Evolutionary conservation across 2,888 invertebrate species (phyloP).

Genomic region (Dryocosmus kuriphilus): DNA sequence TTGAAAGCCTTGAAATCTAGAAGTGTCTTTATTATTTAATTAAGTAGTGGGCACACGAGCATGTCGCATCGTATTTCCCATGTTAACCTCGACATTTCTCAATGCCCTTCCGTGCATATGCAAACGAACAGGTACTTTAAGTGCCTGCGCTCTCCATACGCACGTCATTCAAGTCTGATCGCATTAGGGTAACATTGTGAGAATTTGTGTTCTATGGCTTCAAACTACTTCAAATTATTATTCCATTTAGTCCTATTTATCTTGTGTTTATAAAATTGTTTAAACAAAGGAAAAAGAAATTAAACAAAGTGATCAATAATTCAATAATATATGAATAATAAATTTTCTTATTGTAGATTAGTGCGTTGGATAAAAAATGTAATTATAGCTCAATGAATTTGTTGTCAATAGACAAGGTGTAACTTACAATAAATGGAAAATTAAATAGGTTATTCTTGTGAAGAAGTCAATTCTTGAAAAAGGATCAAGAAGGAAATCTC

Average conservation of each 20-base stretch:
- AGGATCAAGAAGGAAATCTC: too few species aligned
- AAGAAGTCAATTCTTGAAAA: too few species aligned
- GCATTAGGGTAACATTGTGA: neutral
- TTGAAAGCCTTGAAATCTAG: neutral
- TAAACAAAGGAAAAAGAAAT: neutral
- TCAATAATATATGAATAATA: too few species aligned
- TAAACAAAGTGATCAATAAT: too few species aligned
- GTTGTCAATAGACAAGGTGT: too few species aligned
- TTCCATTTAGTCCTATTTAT: neutral
- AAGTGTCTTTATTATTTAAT: neutral
- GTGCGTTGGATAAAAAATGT: too few species aligned
- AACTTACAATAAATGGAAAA: too few species aligned
- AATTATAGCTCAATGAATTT: too few species aligned
- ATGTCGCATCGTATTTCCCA: conserved; percentile 4
- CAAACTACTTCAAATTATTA: conserved; percentile 17
- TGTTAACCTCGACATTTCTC: neutral
- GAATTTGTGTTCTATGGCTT: neutral
- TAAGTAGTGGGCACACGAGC: neutral
- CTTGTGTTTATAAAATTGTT: neutral
- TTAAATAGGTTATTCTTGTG: too few species aligned
- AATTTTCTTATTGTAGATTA: too few species aligned
- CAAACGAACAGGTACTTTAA: conserved; percentile 3
- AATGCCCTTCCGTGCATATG: conserved; percentile 2
- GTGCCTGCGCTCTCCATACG: conserved; percentile 3
- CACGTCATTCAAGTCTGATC: conserved; percentile 28